Base-by-base conservation (phyloP, 2,888 invertebrate genomes). In the Girardia tigrina region DNA sequence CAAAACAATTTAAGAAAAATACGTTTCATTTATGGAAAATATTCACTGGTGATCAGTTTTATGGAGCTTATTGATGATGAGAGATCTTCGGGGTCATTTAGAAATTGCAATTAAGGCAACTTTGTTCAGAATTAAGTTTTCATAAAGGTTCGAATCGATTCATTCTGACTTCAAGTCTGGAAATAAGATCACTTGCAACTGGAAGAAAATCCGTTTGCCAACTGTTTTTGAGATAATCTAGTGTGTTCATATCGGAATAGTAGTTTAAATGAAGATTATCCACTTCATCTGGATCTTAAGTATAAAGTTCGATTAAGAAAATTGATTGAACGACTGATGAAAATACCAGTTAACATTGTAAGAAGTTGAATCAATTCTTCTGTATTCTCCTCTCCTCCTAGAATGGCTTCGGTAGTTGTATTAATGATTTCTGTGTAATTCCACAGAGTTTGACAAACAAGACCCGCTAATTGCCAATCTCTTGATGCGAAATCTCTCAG, bases 361-460 rank as follows among this genome's bases (percentile, higher is more conserved):
- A 82, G 79, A 14, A 82, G 78, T 29, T 83, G 81, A 2, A 79
- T 72, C 8, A 84, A 80, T 56, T 82, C 81, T 74, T 80, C 79
- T 0, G 81, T 28, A 1, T 29, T 79, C 77, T 82, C 81, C 6
- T 79, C 77, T 28, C 81, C 81, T 0, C 84, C 84, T 77, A 83
- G 83, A 75, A 79, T 81, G 73, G 79, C 79, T 72, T 80, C 80
- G 56, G 81, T 79, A 77, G 81, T 81, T 74, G 82, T 82, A 56
- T 23, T 56, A 72, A 84, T 83, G 73, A 81, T 81, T 2, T 80
- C 79, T 77, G 88, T 87, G 80, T 88, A 88, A 83, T 90, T 90
- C 89, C 90, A 90, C 75, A 90, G 83, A 1, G 88, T 88, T 85
- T 89, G 88, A 85, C 91, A 91, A 20, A 90, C 88, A 77, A 91